Evolutionary conservation across 2,797 vertebrate genomes (phyloP).

Genomic region (Neosilurus hyrtlii): DNA sequence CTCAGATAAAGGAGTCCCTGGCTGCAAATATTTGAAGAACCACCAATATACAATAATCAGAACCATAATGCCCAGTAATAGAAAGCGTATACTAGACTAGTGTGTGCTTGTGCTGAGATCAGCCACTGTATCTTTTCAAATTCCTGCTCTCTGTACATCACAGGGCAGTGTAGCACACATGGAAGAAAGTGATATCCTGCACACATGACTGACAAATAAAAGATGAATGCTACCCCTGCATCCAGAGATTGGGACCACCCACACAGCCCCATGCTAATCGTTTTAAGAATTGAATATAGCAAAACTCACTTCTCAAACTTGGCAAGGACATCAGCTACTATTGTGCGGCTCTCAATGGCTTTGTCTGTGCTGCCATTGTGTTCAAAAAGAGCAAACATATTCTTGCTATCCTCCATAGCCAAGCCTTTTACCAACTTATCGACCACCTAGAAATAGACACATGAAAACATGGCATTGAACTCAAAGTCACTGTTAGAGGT

Average conservation of each 20-base stretch:
- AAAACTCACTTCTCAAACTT: slow-evolving; percentile 92
- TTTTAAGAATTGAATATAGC: background rate
- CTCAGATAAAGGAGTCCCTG: background rate
- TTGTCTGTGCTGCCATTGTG: slow-evolving; percentile 81
- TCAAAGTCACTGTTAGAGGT: background rate
- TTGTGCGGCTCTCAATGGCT: slow-evolving; percentile 90
- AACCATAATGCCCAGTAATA: background rate
- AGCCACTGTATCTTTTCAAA: background rate
- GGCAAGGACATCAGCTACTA: slow-evolving; percentile 91
- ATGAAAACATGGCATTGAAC: background rate
- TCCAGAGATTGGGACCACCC: background rate
- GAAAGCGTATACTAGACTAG: background rate
- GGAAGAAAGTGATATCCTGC: background rate
- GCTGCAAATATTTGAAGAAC: background rate
- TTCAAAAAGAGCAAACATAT: slow-evolving; percentile 88
- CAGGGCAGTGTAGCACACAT: background rate
- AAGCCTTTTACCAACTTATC: slow-evolving; percentile 85
- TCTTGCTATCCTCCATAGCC: slow-evolving; percentile 87
- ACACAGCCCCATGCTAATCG: background rate
- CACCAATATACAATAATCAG: background rate
- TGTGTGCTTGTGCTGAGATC: background rate
- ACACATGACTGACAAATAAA: background rate
- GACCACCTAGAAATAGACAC: slow-evolving; percentile 74
- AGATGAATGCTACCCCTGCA: background rate
- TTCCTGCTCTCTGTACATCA: background rate